Conservation (phyloP, 1,140 invertebrate species). For the Pogonomyrmex barbatus region DNA sequence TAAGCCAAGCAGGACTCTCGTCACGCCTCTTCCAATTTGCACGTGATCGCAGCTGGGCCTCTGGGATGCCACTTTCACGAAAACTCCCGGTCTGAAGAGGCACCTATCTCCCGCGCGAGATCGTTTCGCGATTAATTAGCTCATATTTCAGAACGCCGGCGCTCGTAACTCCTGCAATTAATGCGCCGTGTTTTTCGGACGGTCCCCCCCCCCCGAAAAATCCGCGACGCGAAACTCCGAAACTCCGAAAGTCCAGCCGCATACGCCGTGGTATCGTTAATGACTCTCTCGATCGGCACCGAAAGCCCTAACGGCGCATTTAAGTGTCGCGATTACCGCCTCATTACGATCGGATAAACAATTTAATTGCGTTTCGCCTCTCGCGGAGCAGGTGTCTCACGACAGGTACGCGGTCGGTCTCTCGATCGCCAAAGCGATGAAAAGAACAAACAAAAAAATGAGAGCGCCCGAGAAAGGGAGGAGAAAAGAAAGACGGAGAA, state of each 20-base stretch:
- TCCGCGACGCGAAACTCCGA: not conserved
- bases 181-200: conserved; percentile 17
- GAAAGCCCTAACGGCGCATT: conserved; percentile 19
- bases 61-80: conserved; percentile 48
- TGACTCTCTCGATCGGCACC: conserved; percentile 43
- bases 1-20: conserved; percentile 64
- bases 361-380: conserved; percentile 68
- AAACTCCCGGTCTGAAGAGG: conserved; percentile 12
- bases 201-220: not conserved
- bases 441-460: conserved; percentile 18
- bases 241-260: not conserved
- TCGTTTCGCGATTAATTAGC: conserved; percentile 40
- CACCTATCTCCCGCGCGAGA: conserved; percentile 10
- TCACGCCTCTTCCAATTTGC: conserved; percentile 74
- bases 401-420: conserved; percentile 4
- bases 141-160: conserved; percentile 28
- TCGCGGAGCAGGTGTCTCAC: conserved; percentile 61
- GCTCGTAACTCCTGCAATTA: conserved; percentile 51
- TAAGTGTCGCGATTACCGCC: conserved; percentile 70
- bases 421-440: not conserved
- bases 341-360: conserved; percentile 68
- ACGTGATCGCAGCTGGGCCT: conserved; percentile 69
- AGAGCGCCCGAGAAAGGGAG: not conserved
- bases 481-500: not conserved
- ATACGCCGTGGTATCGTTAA: conserved; percentile 5